Evolutionary conservation across 2,113 vertebrate species (phyloP).

Genomic region (Nestor notabilis): DNA sequence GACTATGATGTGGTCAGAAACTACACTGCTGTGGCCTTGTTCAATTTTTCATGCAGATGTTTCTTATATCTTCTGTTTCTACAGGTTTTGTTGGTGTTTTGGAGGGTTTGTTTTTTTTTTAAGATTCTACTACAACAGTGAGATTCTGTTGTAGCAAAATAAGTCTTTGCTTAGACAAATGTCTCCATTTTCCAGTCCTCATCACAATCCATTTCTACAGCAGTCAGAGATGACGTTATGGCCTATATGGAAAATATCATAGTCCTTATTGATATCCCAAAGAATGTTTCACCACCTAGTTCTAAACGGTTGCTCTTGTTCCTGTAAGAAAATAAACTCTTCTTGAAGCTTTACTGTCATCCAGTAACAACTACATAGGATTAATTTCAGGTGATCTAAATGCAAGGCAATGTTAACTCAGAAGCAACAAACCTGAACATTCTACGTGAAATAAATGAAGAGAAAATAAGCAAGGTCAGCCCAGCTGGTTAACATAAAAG

Average conservation of each 20-base stretch:
- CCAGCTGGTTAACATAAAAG: background rate
- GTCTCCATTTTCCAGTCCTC: background rate
- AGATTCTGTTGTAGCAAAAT: background rate
- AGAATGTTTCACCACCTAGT: background rate
- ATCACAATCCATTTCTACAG: background rate
- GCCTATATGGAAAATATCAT: background rate
- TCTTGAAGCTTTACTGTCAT: background rate
- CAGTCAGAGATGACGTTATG: background rate
- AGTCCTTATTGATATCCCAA: background rate
- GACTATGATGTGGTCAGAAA: background rate
- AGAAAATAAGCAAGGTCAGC: background rate
- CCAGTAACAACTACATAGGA: background rate
- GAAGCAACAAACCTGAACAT: background rate
- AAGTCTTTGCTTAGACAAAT: background rate
- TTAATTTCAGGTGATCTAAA: background rate
- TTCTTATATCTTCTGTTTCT: background rate
- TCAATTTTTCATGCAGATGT: background rate
- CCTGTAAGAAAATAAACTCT: background rate
- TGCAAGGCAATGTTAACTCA: background rate
- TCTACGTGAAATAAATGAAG: background rate
- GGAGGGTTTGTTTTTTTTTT: background rate
- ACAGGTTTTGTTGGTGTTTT: background rate
- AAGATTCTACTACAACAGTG: background rate
- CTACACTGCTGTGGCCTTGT: background rate
- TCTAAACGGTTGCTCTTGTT: background rate